phyloP scores from a whole-genome alignment of 2,888 invertebrate species.

The Callinectes sapidus region DNA sequence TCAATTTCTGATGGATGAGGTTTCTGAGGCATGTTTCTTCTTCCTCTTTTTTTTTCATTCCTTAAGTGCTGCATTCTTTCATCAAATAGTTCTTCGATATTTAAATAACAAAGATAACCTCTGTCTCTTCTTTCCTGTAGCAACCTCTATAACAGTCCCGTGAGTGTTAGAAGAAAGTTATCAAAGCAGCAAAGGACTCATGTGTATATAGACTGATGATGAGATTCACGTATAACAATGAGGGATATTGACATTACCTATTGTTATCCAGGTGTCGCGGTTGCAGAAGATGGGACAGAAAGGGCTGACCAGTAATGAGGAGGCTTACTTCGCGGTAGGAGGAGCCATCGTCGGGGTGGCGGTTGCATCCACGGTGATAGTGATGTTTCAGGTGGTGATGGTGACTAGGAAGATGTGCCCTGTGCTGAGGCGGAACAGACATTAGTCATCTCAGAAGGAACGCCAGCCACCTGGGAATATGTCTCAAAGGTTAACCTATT shows the following conservation, averaged over 20 bases:
- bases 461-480: neutral
- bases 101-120: too few species aligned
- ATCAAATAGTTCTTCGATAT: too few species aligned
- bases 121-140: too few species aligned
- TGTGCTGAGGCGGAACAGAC: neutral
- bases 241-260: neutral
- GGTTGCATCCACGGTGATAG: neutral
- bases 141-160: too few species aligned
- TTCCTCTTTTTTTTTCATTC: too few species aligned
- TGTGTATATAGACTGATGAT: neutral
- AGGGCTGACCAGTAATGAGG: neutral
- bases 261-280: neutral
- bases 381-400: neutral
- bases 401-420: neutral
- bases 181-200: neutral
- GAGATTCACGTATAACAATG: neutral
- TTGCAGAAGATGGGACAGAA: constrained; percentile 30
- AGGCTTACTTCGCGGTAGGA: neutral
- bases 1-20: too few species aligned
- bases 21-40: too few species aligned
- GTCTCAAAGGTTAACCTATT: neutral
- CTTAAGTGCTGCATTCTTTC: too few species aligned
- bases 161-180: too few species aligned
- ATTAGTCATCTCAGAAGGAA: neutral
- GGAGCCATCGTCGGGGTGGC: neutral